These are phyloP conservation scores for Lutjanus argentimaculatus DNA, from an alignment of 2,797 vertebrate species.

Conservation along the genomic window DNA sequence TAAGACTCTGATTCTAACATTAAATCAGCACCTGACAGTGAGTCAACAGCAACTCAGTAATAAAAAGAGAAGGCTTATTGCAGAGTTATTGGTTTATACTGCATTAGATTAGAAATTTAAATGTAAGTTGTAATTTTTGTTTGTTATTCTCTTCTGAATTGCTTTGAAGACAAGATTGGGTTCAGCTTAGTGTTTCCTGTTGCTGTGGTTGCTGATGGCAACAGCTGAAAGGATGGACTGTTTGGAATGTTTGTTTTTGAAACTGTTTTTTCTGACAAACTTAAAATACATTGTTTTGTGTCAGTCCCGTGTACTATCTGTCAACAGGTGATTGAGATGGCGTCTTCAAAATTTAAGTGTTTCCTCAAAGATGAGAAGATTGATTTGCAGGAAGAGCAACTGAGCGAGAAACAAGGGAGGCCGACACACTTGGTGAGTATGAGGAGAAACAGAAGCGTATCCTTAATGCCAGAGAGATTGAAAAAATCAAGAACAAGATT, in stretches of 20 bases:
- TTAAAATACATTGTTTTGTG: neutral
- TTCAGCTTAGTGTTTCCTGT: neutral
- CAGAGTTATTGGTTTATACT: neutral
- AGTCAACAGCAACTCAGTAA: neutral
- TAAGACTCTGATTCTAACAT: too few relatives aligned
- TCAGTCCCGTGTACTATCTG: neutral
- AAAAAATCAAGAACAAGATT: conserved; percentile 82
- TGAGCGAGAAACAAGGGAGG: conserved; percentile 62
- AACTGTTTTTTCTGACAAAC: neutral
- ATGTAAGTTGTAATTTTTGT: neutral
- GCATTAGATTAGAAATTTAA: neutral
- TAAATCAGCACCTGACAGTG: neutral
- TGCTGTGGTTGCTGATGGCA: neutral
- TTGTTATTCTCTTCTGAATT: neutral
- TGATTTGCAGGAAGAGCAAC: conserved; percentile 76
- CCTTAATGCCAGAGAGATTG: conserved; percentile 80
- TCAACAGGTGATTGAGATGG: conserved; percentile 49
- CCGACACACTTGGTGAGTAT: conserved; percentile 67
- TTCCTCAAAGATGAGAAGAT: conserved; percentile 81
- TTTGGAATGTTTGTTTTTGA: conserved; percentile 30
- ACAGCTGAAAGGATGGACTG: neutral
- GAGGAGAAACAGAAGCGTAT: conserved; percentile 69
- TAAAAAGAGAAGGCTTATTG: neutral
- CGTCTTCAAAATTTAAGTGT: conserved; percentile 42
- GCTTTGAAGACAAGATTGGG: neutral